Conservation (phyloP, 2,113 vertebrate genomes). For the Plecotus auritus region DNA sequence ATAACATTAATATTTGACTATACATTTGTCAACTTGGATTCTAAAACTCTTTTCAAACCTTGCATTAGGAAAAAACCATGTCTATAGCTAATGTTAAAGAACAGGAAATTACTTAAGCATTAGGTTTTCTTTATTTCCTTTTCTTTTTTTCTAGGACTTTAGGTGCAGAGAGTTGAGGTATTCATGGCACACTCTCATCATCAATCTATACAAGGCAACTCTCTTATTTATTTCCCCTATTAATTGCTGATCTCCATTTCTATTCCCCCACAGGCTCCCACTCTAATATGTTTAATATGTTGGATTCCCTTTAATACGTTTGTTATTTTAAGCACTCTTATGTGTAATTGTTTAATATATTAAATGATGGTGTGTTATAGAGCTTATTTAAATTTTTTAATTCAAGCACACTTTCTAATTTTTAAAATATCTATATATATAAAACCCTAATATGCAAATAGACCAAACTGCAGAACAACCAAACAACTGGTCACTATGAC, state of each 20-base stretch:
- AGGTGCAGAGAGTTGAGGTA: neutral
- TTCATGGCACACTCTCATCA: neutral
- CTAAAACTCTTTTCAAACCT: constrained; percentile 12
- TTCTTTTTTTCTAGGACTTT: neutral
- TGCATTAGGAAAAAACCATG: neutral
- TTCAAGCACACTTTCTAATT: neutral
- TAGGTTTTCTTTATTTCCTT: neutral
- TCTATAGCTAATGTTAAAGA: neutral
- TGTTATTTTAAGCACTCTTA: neutral
- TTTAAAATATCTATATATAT: neutral
- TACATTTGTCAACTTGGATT: neutral
- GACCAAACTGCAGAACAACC: too few relatives aligned
- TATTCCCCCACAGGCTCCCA: neutral
- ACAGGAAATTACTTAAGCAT: neutral
- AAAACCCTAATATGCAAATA: too few relatives aligned
- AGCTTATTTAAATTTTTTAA: neutral
- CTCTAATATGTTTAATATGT: neutral
- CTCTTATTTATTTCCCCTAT: neutral
- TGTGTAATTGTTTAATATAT: neutral
- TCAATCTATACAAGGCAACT: neutral
- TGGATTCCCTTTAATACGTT: neutral
- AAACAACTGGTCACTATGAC: too few relatives aligned
- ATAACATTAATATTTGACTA: constrained; percentile 21
- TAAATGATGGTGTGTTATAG: neutral
- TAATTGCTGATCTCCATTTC: neutral